phyloP scores from a whole-genome alignment of 53 echinoderm and acorn worm species.

The Holothuria leucospilota region DNA sequence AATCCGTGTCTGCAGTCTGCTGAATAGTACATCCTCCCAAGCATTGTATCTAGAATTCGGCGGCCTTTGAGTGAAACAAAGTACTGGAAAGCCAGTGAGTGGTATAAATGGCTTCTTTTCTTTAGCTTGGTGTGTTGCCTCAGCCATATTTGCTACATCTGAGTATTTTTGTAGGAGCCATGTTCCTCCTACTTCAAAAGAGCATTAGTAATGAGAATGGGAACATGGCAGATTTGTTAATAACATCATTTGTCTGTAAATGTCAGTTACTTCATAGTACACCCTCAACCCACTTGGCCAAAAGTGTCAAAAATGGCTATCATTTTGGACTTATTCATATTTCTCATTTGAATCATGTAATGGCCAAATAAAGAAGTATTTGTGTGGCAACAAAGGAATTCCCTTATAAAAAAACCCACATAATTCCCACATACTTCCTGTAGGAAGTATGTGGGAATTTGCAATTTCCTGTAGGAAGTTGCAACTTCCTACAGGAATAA shows the following conservation, averaged over 20 bases:
- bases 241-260: constrained; percentile 56
- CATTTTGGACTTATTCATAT: constrained; percentile 71
- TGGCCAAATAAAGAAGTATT: constrained; percentile 48
- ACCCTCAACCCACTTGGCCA: constrained; percentile 40
- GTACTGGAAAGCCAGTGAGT: constrained; percentile 56
- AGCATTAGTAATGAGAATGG: constrained; percentile 46
- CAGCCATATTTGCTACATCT: constrained; percentile 43
- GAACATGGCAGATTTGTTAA: constrained; percentile 33
- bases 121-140: constrained; percentile 52
- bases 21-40: no score
- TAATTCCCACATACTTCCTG: no score
- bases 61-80: constrained; percentile 32
- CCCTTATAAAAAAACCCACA: no score
- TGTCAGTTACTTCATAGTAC: constrained; percentile 57
- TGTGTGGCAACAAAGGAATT: constrained; percentile 49
- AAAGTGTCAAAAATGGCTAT: constrained; percentile 54
- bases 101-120: constrained; percentile 47
- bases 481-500: no score
- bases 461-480: no score
- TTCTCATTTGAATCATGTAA: constrained; percentile 72
- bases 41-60: not conserved
- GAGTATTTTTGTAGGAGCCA: constrained; percentile 51
- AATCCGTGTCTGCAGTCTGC: no score
- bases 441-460: no score
- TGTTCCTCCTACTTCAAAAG: constrained; percentile 66